Conservation (phyloP, 2,888 invertebrate species). For the Acanthopleura granulata region DNA sequence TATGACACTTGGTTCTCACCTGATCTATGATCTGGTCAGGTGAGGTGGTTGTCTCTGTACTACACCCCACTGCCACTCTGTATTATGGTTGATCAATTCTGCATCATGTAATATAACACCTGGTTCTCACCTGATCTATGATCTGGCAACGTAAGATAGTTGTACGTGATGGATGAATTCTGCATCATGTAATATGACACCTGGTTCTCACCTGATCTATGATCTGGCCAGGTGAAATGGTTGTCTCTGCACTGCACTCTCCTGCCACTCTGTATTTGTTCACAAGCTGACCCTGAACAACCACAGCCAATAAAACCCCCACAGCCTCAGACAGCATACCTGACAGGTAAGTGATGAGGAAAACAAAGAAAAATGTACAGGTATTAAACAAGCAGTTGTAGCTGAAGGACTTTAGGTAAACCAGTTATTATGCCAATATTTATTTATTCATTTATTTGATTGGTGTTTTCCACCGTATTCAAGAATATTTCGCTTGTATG, state of each 20-base stretch:
- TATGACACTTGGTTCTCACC: constrained; percentile 15
- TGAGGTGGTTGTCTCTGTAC: constrained; percentile 26
- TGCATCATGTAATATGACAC: too few species aligned
- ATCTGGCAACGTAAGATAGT: constrained; percentile 28
- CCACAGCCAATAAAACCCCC: constrained; percentile 54
- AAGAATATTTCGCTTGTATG: too few species aligned
- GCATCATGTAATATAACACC: too few species aligned
- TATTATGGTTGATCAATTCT: constrained; percentile 22
- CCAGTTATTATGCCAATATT: too few species aligned
- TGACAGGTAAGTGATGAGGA: constrained; percentile 23
- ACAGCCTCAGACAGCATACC: constrained; percentile 62
- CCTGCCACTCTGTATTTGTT: constrained; percentile 42
- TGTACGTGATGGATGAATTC: constrained; percentile 12
- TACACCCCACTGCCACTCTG: constrained; percentile 41
- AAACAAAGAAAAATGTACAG: background rate
- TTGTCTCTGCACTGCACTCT: constrained; percentile 34
- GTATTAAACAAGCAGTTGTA: too few species aligned
- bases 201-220: constrained; percentile 32
- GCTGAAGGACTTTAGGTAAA: too few species aligned
- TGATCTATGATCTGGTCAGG: constrained; percentile 36
- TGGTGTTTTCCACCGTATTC: too few species aligned
- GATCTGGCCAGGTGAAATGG: constrained; percentile 28
- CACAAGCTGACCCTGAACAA: constrained; percentile 57
- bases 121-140: constrained; percentile 32
- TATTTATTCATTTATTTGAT: too few species aligned